Conservation (phyloP, 2,888 invertebrate genomes). For the Allophyes oxyacanthae region DNA sequence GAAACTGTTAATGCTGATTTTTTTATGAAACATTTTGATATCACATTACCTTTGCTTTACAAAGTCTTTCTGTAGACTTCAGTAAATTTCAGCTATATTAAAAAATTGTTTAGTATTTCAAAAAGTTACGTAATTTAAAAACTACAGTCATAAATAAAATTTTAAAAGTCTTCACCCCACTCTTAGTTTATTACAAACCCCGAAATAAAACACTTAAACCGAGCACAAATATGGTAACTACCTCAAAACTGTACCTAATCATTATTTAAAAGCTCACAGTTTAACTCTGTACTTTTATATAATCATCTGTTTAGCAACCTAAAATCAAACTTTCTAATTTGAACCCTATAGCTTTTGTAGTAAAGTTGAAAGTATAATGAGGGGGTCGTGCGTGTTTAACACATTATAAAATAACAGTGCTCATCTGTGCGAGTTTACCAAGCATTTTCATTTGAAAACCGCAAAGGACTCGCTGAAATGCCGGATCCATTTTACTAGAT, state of each 20-base stretch:
- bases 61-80: too few relatives aligned
- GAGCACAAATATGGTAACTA: constrained; percentile 43
- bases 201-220: constrained; percentile 37
- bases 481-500: constrained; percentile 65
- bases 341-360: neutral
- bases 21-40: too few relatives aligned
- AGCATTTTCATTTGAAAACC: constrained; percentile 64
- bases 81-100: too few relatives aligned
- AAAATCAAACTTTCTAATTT: neutral
- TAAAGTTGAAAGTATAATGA: constrained; percentile 29
- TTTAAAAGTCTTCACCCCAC: neutral
- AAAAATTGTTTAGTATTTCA: too few relatives aligned
- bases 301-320: constrained; percentile 34
- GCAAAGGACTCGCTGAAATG: constrained; percentile 66
- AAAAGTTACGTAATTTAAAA: too few relatives aligned
- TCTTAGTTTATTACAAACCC: constrained; percentile 17
- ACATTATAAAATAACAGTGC: constrained; percentile 53
- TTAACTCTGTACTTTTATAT: constrained; percentile 43
- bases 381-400: constrained; percentile 34
- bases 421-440: constrained; percentile 53
- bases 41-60: too few relatives aligned
- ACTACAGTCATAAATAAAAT: too few relatives aligned
- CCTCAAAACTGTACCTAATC: constrained; percentile 51
- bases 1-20: neutral
- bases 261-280: constrained; percentile 56